Conservation (phyloP, 2,797 vertebrate genomes). For the Eremophila alpestris region DNA sequence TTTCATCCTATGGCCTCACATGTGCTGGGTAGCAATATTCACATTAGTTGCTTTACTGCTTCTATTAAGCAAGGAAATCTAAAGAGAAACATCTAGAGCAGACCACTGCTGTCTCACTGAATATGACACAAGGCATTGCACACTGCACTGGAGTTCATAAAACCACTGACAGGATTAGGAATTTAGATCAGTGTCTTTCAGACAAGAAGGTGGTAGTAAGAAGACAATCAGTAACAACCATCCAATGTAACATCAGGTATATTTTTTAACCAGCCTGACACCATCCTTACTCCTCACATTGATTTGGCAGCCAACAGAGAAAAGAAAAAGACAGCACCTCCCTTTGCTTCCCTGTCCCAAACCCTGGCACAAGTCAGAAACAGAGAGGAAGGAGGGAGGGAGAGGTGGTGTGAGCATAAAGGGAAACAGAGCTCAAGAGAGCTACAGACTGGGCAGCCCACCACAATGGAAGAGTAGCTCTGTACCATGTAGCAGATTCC, state of each 20-base stretch:
- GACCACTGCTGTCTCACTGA: background rate
- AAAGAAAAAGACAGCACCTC: background rate
- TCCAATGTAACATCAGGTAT: background rate
- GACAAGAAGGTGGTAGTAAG: background rate
- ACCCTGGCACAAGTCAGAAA: background rate
- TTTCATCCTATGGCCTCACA: background rate
- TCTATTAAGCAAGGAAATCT: background rate
- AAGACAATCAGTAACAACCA: background rate
- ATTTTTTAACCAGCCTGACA: background rate
- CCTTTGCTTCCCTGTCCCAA: background rate
- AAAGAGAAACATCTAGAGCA: background rate
- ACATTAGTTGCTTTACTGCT: background rate
- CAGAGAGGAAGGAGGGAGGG: background rate
- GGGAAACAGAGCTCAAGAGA: background rate
- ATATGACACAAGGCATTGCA: background rate
- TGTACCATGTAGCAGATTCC: background rate
- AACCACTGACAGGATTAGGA: background rate
- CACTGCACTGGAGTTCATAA: background rate
- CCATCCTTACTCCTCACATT: background rate
- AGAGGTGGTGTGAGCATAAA: background rate
- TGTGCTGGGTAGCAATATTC: background rate
- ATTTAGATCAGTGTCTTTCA: background rate
- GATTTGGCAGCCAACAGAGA: background rate
- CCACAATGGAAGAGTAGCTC: background rate
- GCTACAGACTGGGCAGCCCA: background rate